Conservation (phyloP, 1,140 invertebrate species). For the Lepidurus apus region DNA sequence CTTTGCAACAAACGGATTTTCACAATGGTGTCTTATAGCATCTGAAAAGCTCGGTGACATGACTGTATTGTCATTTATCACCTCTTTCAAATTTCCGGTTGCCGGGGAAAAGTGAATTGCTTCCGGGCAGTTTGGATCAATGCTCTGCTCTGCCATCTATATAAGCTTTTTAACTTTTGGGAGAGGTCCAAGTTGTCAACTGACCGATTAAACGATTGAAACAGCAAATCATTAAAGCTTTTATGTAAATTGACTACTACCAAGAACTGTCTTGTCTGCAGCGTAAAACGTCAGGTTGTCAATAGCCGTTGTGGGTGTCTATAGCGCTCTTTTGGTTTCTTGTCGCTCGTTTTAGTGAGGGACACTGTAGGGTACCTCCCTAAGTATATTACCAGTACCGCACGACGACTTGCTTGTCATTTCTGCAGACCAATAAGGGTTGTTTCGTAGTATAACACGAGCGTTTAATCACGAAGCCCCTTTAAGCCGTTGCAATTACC, state of each 20-base stretch:
- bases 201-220: not conserved
- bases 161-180: not conserved
- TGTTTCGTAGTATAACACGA: not conserved
- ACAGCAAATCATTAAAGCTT: not conserved
- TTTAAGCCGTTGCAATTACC: not conserved
- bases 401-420: not conserved
- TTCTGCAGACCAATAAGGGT: not conserved
- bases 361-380: not conserved
- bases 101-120: not conserved
- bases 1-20: not conserved
- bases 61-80: not conserved
- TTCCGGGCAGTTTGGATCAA: not conserved
- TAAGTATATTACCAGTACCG: conserved; percentile 13
- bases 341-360: not conserved
- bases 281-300: not conserved
- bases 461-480: not conserved
- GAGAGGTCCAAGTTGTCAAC: not conserved
- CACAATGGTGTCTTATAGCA: not conserved
- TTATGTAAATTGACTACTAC: conserved; percentile 5
- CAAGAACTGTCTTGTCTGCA: not conserved
- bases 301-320: not conserved
- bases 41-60: not conserved
- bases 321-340: not conserved
- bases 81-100: conserved; percentile 18
- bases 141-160: not conserved